Evolutionary conservation across 2,113 vertebrate genomes (phyloP).

Genomic region (Alosa alosa): DNA sequence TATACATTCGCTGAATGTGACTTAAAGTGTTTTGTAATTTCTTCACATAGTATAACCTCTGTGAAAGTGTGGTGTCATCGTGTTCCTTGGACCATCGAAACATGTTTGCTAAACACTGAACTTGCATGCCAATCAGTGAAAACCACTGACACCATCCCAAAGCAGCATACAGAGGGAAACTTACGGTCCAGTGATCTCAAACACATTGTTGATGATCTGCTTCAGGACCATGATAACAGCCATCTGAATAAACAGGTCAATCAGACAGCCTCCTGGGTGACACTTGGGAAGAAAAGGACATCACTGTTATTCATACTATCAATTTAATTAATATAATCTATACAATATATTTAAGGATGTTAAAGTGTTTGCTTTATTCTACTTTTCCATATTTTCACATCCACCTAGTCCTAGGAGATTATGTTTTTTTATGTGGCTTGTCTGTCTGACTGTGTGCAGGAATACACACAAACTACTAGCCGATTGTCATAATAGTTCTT

Average conservation of each 20-base stretch:
- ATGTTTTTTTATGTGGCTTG: neutral
- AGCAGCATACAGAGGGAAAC: slow-evolving; percentile 30
- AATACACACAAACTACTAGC: too few relatives aligned
- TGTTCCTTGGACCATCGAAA: neutral
- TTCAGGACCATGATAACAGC: slow-evolving; percentile 98
- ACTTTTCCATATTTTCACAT: neutral
- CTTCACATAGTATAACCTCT: neutral
- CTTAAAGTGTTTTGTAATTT: too few relatives aligned
- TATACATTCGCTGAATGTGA: too few relatives aligned
- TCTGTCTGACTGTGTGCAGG: neutral
- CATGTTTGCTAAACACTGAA: neutral
- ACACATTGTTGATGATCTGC: slow-evolving; percentile 96
- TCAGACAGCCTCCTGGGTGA: slow-evolving; percentile 96
- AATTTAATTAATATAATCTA: neutral
- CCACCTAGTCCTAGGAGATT: too few relatives aligned
- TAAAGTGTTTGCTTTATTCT: neutral
- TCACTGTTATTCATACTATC: neutral
- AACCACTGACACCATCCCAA: neutral
- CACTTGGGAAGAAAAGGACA: slow-evolving; percentile 71
- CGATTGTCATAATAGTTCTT: too few relatives aligned
- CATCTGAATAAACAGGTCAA: slow-evolving; percentile 98
- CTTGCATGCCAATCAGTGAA: neutral
- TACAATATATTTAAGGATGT: neutral
- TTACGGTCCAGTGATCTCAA: slow-evolving; percentile 96
- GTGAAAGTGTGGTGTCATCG: neutral